Percentiles rank a stretch among this genome's conserved stretches.
phyloP scores from a whole-genome alignment of 35 echinoderm and acorn worm species.

The Lytechinus pictus region DNA sequence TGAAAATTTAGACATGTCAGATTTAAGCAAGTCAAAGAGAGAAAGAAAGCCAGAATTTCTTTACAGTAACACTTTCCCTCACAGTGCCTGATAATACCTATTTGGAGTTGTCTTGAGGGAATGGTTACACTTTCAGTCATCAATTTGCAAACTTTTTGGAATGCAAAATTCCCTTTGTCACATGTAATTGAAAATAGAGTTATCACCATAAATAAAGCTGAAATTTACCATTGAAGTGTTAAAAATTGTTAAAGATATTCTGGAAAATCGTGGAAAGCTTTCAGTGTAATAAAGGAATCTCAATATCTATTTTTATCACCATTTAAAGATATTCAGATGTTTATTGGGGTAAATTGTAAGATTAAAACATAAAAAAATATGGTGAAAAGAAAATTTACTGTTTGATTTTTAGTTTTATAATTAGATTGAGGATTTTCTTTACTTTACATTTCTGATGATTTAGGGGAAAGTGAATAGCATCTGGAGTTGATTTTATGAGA shows the following conservation, averaged over 20 bases:
- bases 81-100: background rate
- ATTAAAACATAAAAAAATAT: no score
- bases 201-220: background rate
- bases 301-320: no score
- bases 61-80: background rate
- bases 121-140: background rate
- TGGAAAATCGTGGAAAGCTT: background rate
- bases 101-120: background rate
- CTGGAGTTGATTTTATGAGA: no score
- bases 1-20: conserved; percentile 13
- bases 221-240: background rate
- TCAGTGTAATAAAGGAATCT: background rate
- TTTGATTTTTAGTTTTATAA: no score
- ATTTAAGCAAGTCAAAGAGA: background rate
- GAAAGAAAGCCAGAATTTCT: background rate
- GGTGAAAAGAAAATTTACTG: no score
- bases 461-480: no score
- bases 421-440: no score
- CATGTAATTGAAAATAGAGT: background rate
- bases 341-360: no score
- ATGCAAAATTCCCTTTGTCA: background rate
- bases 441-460: no score
- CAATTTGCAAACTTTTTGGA: background rate
- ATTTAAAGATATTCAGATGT: no score
- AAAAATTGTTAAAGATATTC: background rate